Evolutionary conservation across 2,113 vertebrate genomes (phyloP).

Genomic region (Nycticryphes semicollaris): DNA sequence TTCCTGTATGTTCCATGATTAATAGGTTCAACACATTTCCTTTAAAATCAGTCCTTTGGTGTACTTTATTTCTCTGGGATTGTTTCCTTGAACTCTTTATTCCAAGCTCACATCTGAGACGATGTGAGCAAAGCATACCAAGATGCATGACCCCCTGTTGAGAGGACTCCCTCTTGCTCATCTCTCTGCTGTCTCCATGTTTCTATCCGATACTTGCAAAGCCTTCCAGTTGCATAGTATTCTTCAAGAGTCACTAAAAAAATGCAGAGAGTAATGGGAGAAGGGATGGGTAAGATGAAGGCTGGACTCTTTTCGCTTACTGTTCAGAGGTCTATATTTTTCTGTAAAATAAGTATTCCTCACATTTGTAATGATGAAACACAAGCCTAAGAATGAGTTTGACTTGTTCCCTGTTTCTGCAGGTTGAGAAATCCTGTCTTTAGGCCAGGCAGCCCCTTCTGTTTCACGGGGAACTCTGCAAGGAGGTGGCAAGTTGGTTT

Average conservation of each 20-base stretch:
- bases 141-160: background rate
- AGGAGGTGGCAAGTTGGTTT: background rate
- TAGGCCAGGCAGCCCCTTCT: background rate
- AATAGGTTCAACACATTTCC: background rate
- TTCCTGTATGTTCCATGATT: conserved; percentile 22
- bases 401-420: background rate
- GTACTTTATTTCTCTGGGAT: background rate
- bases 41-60: background rate
- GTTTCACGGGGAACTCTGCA: background rate
- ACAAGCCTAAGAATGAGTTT: background rate
- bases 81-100: background rate
- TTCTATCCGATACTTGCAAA: background rate
- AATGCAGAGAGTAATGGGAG: background rate
- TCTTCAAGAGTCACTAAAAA: background rate
- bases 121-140: background rate
- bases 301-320: background rate
- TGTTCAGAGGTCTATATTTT: background rate
- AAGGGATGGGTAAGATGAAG: background rate
- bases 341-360: background rate
- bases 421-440: background rate
- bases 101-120: background rate
- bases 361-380: background rate
- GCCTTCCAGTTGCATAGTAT: background rate
- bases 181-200: background rate
- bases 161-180: background rate